A percentile compares a stretch with the other conserved stretches of the same genome.
Evolutionary conservation across 2,888 invertebrate species (phyloP).

Genomic region (Standfussiana lucernea): DNA sequence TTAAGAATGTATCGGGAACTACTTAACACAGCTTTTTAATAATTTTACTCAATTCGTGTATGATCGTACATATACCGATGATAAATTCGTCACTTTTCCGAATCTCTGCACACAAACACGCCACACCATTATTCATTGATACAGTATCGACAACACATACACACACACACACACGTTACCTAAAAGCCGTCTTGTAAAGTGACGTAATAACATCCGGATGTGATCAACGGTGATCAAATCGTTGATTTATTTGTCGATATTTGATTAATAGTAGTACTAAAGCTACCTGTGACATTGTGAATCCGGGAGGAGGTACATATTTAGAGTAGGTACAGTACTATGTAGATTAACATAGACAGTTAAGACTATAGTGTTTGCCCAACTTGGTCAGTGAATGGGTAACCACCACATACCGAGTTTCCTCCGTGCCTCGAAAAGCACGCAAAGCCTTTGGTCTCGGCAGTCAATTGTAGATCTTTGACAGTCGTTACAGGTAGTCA

Average conservation of each 20-base stretch:
- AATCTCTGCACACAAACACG: background rate
- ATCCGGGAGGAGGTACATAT: background rate
- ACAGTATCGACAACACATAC: background rate
- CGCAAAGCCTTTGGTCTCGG: background rate
- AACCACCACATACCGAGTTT: background rate
- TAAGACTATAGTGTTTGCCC: background rate
- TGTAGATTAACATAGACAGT: background rate
- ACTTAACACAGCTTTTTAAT: too few species aligned
- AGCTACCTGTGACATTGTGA: slow-evolving; percentile 24
- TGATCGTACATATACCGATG: too few species aligned
- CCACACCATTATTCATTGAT: slow-evolving; percentile 22
- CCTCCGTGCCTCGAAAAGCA: background rate
- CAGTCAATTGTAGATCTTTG: background rate
- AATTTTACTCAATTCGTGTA: background rate
- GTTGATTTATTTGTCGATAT: slow-evolving; percentile 36
- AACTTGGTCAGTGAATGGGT: background rate
- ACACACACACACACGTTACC: background rate
- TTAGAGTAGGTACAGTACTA: background rate
- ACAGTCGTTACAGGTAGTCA: background rate
- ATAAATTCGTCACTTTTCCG: background rate
- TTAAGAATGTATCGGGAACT: too few species aligned
- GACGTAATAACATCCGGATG: slow-evolving; percentile 55
- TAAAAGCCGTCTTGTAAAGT: slow-evolving; percentile 26
- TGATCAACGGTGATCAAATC: slow-evolving; percentile 45
- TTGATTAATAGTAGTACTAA: slow-evolving; percentile 11